phyloP scores from a whole-genome alignment of 2,113 vertebrate species.

The Cathartes aura region DNA sequence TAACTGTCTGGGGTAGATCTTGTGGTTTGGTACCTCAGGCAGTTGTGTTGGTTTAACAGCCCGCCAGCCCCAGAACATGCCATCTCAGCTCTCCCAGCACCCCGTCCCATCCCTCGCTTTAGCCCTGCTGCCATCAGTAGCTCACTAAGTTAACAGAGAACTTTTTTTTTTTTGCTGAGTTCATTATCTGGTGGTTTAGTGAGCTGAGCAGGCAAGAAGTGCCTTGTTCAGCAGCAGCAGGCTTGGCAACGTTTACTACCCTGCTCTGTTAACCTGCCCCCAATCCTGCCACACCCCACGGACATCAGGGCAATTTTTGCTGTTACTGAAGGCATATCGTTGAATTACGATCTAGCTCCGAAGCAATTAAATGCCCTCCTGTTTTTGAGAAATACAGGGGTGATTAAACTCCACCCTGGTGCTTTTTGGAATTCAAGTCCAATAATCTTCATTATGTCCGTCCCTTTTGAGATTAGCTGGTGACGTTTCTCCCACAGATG shows the following conservation, averaged over 20 bases:
- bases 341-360: neutral
- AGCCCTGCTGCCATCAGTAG: neutral
- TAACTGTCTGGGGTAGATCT: neutral
- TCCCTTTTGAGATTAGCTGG: neutral
- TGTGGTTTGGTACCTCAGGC: fast-evolving
- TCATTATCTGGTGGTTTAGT: neutral
- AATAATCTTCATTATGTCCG: neutral
- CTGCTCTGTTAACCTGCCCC: neutral
- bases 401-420: neutral
- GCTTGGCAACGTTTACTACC: fast-evolving
- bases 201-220: neutral
- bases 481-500: neutral
- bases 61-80: fast-evolving
- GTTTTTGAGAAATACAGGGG: neutral
- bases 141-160: neutral
- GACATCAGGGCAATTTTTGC: fast-evolving
- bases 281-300: fast-evolving
- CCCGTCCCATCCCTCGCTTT: neutral
- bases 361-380: neutral
- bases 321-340: neutral
- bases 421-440: neutral
- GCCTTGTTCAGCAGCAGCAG: neutral
- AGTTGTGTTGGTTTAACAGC: neutral
- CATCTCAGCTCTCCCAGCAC: neutral
- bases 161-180: no score